Evolutionary conservation across 1,140 invertebrate genomes (phyloP), one percentile per base, ranked within the genome.

Genomic region (Caenorhabditis latens): DNA sequence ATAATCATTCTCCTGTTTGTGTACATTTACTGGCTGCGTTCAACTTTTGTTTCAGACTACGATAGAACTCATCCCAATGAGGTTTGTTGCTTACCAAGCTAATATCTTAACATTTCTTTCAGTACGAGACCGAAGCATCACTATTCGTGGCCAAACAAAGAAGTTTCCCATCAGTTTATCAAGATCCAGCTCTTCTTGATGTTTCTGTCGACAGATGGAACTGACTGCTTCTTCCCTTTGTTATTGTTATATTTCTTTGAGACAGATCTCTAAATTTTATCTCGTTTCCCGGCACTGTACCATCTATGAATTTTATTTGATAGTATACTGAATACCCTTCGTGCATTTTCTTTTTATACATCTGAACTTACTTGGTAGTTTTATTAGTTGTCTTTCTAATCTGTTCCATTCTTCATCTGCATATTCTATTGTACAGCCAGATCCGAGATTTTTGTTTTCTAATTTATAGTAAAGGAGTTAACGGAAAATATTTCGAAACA

Each of bases 121-220:
- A 79, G 71, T 79, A 50, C 40, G 43, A 50, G 24, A 79, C 43
- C 7, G 71, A 79, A 19, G 71, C 71, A 50, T 79, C 71, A 4
- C 21, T 79, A 79, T 79, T 79, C 19, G 71, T 79, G 11, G 71
- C 71, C 13, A 79, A 79, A 21, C 71, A 79, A n/a, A 48, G 71
- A 24, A 79, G 71, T 24, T 79, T 79, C 46, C 71, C 43, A 24
- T 79, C 71, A 9, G 71, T 24, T 19, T 79, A 79, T n/a, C 46
- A 79, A 14, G 71, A 79, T 53, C 71, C 71, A 46, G 71, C 71
- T 50, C 71, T 79, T 24, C 71, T 79, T 24, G 71, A 79, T 50
- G 71, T 79, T 32, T 79, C 71, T 11, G 46, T 79, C 46, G 71
- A 79, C n/a, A 50, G 19, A 32, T 79, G 71, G 71, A 79, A 43